A percentile compares a stretch with the other conserved stretches of the same genome.
Evolutionary conservation across 1,140 invertebrate genomes (phyloP).

Genomic region (Hylaeus anthracinus): DNA sequence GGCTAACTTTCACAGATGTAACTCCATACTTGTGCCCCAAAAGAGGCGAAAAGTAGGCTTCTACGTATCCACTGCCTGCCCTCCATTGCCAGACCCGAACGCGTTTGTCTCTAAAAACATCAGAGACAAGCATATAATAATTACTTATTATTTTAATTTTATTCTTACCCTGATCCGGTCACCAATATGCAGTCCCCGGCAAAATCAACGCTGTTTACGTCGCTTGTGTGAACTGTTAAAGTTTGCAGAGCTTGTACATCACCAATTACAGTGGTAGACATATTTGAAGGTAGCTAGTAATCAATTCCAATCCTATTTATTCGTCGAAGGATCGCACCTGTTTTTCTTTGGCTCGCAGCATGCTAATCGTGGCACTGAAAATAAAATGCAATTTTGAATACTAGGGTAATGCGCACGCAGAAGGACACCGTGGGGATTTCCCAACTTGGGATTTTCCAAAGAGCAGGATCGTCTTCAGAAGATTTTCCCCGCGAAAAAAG

Average conservation of each 20-base stretch:
- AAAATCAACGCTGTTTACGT: slow-evolving; percentile 86
- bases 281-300: not conserved
- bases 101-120: slow-evolving; percentile 83
- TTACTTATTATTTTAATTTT: not conserved
- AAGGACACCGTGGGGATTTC: too few relatives aligned
- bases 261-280: slow-evolving; percentile 49
- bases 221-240: slow-evolving; percentile 83
- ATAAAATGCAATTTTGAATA: too few relatives aligned
- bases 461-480: too few relatives aligned
- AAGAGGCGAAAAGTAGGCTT: slow-evolving; percentile 83
- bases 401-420: too few relatives aligned
- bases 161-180: slow-evolving; percentile 84
- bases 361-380: too few relatives aligned
- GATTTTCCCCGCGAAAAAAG: too few relatives aligned
- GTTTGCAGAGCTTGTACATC: slow-evolving; percentile 80
- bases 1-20: slow-evolving; percentile 86
- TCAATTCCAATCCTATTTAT: not conserved
- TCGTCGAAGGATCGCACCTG: not conserved
- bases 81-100: slow-evolving; percentile 85
- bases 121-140: not conserved
- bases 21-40: slow-evolving; percentile 86
- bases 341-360: too few relatives aligned
- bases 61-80: slow-evolving; percentile 81
- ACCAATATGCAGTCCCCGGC: slow-evolving; percentile 82
- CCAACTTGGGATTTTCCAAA: too few relatives aligned